Base-by-base conservation (phyloP, 2,797 vertebrate genomes). In the Sternarchorhynchus goeldii region DNA sequence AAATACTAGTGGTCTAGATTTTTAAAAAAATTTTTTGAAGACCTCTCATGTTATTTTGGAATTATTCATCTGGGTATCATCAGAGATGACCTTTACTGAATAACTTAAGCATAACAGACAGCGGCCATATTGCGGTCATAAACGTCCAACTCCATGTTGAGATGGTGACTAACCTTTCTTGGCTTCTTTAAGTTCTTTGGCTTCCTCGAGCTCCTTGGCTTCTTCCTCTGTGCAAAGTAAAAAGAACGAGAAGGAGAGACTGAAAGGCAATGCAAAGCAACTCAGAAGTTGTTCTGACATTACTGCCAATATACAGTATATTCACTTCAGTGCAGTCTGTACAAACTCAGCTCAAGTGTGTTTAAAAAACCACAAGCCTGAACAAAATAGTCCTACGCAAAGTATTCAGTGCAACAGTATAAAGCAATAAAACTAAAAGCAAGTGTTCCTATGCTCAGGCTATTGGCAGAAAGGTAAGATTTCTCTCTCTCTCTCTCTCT, bases 141-240 rank as follows among this genome's bases (percentile, higher is more conserved):
- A 68, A 41, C 45, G 25, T 14, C 16, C 65, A 25, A 6, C 65
- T 50, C 10, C 2, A 18, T 21, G n/a, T 20, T 12, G 12, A n/a
- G 12, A 34, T 34, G 34, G 21, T 34, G n/a, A 81, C 95, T 90
- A 83, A 97, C 96, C 96, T 88, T 95, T 95, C 88, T 96, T 96
- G 89, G 92, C 91, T 86, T 93, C 95, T 73, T 94, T 94, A 59
- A 77, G 73, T 77, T 81, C 81, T 75, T 83, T 85, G 66, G 84
- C 79, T 85, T 95, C 94, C 53, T 97, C 94, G 59, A 93, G 92
- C 32, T 94, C 94, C 85, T 93, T 95, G 84, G 94, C 95, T 90
- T 97, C 95, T 0, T 92, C 91, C 69, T 93, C 96, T 97, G 90
- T 83, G 82, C 81, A 34, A 6, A 58, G 17, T 12, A 32, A 31